These are phyloP conservation scores for Meriones psammophilus DNA, from an alignment of 2,797 vertebrate genomes.

Conservation along the genomic window DNA sequence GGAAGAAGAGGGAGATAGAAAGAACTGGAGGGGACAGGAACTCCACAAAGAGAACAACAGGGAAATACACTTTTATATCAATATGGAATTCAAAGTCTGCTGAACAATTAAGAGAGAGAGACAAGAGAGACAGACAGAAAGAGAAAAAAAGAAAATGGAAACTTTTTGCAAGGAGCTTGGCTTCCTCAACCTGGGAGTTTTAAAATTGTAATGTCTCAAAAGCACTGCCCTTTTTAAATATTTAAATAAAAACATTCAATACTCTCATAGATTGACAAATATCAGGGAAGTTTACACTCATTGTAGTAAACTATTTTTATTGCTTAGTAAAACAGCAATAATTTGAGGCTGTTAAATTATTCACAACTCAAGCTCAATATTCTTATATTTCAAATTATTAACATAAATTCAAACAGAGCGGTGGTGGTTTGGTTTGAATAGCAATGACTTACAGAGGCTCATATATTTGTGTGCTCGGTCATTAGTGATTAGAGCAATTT, in stretches of 20 bases:
- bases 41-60: too few species aligned
- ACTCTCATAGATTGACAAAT: not conserved
- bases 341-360: not conserved
- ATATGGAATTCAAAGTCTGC: not conserved
- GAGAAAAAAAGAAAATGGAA: not conserved
- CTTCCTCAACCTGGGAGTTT: not conserved
- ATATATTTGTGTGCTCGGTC: not conserved
- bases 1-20: too few species aligned
- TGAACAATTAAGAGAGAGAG: not conserved
- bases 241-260: not conserved
- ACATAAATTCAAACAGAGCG: not conserved
- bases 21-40: too few species aligned
- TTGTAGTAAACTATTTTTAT: not conserved
- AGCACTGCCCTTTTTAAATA: not conserved
- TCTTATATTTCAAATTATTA: too few species aligned
- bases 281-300: not conserved
- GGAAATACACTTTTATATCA: not conserved
- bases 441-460: not conserved
- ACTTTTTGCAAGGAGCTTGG: not conserved
- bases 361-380: not conserved
- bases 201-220: not conserved
- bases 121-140: not conserved
- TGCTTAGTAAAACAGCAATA: slow-evolving; percentile 30
- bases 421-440: not conserved
- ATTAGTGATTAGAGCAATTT: not conserved